A percentile compares a stretch with the other conserved stretches of the same genome.
Conservation (phyloP, 2,888 invertebrate species). For the Drosophila seclusa region DNA sequence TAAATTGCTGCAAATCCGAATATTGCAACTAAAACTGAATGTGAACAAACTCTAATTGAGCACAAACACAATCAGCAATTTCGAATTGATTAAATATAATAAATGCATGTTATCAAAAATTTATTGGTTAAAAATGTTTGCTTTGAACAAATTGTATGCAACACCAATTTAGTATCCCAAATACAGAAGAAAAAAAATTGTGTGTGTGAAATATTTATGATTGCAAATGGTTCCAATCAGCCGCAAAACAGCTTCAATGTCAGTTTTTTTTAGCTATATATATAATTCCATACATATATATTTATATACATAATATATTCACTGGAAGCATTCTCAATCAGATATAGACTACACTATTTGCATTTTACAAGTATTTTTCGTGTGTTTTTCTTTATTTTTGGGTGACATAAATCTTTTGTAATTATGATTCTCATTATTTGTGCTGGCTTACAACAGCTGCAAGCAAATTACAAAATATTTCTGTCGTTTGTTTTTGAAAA, state of each 20-base stretch:
- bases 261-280: conserved; percentile 16
- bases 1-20: neutral
- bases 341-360: neutral
- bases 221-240: conserved; percentile 29
- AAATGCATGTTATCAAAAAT: conserved; percentile 2
- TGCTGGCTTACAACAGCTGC: conserved; percentile 47
- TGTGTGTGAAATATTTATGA: conserved; percentile 10
- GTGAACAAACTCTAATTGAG: conserved; percentile 6
- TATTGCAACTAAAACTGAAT: neutral
- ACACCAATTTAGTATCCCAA: neutral
- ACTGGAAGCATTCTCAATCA: conserved; percentile 33
- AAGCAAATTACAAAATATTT: conserved; percentile 54
- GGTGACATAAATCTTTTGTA: conserved; percentile 49
- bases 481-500: conserved; percentile 52
- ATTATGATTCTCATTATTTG: conserved; percentile 41
- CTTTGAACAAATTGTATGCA: conserved; percentile 7
- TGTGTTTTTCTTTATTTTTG: neutral
- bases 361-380: neutral
- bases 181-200: neutral
- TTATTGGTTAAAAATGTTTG: conserved; percentile 10
- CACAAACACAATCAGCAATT: conserved; percentile 1
- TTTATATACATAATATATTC: conserved; percentile 12
- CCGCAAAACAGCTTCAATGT: conserved; percentile 40
- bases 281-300: neutral
- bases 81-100: neutral